Percentiles rank a stretch among this genome's conserved stretches.
Conservation (phyloP, 2,113 vertebrate species). For the Aplodontia rufa region DNA sequence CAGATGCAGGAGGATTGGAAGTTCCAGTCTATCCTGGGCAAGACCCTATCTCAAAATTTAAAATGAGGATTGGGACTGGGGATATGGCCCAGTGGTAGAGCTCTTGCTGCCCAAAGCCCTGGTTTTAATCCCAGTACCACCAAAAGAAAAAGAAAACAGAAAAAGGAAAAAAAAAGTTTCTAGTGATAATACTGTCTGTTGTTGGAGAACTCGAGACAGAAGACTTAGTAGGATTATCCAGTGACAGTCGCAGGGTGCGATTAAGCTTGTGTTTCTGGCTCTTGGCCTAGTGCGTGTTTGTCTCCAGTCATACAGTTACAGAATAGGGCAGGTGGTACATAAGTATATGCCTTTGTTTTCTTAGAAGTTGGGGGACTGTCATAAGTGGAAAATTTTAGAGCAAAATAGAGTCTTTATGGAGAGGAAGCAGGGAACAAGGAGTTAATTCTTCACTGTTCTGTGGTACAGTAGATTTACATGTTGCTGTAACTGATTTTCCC, state of each 20-base stretch:
- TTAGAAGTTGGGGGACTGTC: slow-evolving; percentile 6
- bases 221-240: neutral
- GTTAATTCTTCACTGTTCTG: neutral
- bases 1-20: neutral
- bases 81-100: neutral
- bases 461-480: neutral
- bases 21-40: neutral
- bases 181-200: neutral
- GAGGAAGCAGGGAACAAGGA: neutral
- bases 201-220: neutral
- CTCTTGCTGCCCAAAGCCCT: neutral
- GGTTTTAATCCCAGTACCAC: neutral
- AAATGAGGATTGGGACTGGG: neutral
- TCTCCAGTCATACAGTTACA: neutral
- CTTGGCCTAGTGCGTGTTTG: neutral
- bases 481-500: neutral
- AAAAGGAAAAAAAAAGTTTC: neutral
- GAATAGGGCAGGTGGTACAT: neutral
- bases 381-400: neutral
- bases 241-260: neutral
- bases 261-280: neutral
- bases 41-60: neutral
- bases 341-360: neutral
- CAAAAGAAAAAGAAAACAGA: too few relatives aligned
- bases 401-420: neutral